Evolutionary conservation across 2,113 vertebrate genomes (phyloP), one percentile per base, ranked within the genome.

Genomic region (Orycteropus afer): DNA sequence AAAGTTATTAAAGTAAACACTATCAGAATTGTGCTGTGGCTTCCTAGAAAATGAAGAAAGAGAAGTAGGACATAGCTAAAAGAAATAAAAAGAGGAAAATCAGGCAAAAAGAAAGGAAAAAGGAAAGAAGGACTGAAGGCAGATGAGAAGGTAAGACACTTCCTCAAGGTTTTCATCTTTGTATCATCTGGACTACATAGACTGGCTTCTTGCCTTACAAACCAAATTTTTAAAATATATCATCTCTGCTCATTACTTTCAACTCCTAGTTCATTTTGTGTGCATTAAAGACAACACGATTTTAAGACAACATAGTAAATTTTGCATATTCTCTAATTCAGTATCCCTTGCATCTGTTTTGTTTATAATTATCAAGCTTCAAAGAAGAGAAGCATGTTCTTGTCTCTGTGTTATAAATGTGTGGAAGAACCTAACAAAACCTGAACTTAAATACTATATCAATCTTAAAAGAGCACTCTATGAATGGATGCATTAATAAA

Each of bases 291-390:
- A 2, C n/a, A 27, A 25, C 63, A 9, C 7, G 15, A n/a, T 45
- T n/a, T 89, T 81, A 84, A 83, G 73, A 57, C 9, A 2, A 40
- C 20, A 15, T 34, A 3, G 29, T 51, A 45, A 71, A 80, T 81
- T 55, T 20, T 67, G 3, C 1, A 2, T 65, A 9, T 82, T 91
- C 34, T 74, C 17, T 87, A 85, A 63, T 78, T 88, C 63, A 92
- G 18, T 8, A 32, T 88, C 73, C 63, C 49, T 91, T 86, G 42
- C 5, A 40, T 86, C 10, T 6, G 4, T 76, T 79, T 37, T 71
- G 51, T 82, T 74, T 93, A 90, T 47, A 81, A 69, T 65, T 34
- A 45, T 34, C 47, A 88, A 20, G 34, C 45, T 96, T 92, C 89
- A 69, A 63, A 37, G 51, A 42, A 87, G 76, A 95, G 27, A 67